Conservation (phyloP, 1,140 invertebrate species). For the Brachionus rubens region DNA sequence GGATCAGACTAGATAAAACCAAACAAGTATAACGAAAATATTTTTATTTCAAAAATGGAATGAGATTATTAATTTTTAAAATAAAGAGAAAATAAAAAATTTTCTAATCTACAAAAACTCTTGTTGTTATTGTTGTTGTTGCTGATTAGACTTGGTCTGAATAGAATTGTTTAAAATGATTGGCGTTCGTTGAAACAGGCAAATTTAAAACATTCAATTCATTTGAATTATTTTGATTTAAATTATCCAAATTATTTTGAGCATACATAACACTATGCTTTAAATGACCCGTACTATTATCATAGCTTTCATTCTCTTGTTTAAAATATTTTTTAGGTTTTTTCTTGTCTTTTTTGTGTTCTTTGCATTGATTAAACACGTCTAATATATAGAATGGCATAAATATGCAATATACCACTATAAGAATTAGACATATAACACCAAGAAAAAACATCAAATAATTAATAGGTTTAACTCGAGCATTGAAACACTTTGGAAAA, state of each 20-base stretch:
- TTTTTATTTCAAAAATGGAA: too few relatives aligned
- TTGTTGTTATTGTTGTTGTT: too few relatives aligned
- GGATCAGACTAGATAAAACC: too few relatives aligned
- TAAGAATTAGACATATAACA: background rate
- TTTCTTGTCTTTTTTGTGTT: background rate
- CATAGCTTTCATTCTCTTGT: background rate
- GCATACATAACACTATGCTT: background rate
- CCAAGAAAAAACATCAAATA: conserved; percentile 6
- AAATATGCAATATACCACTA: background rate
- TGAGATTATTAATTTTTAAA: too few relatives aligned
- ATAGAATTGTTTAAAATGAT: background rate
- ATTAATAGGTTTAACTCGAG: background rate
- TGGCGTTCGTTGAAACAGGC: background rate
- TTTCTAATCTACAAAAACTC: too few relatives aligned
- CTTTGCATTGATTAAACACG: background rate
- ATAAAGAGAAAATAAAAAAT: too few relatives aligned
- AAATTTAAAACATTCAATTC: background rate
- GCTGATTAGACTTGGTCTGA: too few relatives aligned
- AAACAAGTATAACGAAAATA: too few relatives aligned
- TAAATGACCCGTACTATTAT: background rate
- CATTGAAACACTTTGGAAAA: conserved; percentile 2
- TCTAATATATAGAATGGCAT: conserved; percentile 4
- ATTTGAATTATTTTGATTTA: background rate
- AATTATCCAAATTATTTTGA: background rate
- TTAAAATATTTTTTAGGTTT: background rate